Evolutionary conservation across 2,797 vertebrate genomes (phyloP), one percentile per base, ranked within the genome.

Genomic region (Aphelocoma californica): DNA sequence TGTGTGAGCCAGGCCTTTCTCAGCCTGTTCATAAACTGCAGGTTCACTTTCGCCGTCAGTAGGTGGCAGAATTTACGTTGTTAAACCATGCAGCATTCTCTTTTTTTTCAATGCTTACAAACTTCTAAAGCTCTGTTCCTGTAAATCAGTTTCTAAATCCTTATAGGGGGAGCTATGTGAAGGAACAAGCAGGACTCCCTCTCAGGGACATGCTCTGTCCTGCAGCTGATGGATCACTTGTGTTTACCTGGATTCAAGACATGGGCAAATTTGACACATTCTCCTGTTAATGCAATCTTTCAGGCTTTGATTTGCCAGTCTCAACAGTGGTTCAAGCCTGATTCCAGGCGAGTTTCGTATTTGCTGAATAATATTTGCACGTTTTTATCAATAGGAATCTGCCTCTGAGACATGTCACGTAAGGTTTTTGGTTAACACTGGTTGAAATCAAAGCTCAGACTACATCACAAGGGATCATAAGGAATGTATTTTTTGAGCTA

Each of bases 51-150:
- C 15, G 34, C 93, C 74, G 96, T 96, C 98, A 96, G 96, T 97
- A 98, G 97, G 92, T 98, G 98, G 97, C 98, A 97, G 97, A 94
- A 93, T 94, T 77, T 6, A 66, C 58, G 44, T 97, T 97, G 95
- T 86, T 93, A 98, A 98, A 92, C 72, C 67, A 19, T 23, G 18
- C 61, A 38, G 36, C 62, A 36, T 21, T 70, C 34, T 29, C 32
- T 80, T 26, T 18, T 21, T 47, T 24, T 47, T 47, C 14, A 24
- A 5, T 34, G n/a, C 6, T 90, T 40, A 25, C 40, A 24, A 48
- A 32, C 45, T 53, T 14, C 51, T 88, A 78, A 60, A 67, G 60
- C 73, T 93, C 58, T 54, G 18, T 78, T 56, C 21, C 69, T 81
- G 58, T 53, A 61, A 66, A 44, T 23, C 34, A 80, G 77, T 93